Percentiles rank a stretch among this genome's conserved stretches.
These are phyloP conservation scores for Leptodirus hochenwartii DNA, from an alignment of 2,888 invertebrate genomes.

Conservation along the genomic window DNA sequence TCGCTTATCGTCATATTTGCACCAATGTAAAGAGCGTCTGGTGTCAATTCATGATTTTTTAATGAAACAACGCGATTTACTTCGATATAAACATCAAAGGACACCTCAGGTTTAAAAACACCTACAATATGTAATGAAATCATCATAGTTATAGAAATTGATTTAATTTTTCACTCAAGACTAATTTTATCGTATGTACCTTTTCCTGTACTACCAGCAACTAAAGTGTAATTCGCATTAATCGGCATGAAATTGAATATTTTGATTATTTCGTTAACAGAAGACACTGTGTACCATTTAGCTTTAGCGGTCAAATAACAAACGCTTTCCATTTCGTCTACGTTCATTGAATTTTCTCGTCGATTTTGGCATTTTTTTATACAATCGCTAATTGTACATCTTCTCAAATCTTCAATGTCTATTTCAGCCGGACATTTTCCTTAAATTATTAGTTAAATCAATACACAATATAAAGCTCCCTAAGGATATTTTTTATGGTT, in stretches of 20 bases:
- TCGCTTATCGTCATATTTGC: slow-evolving; percentile 39
- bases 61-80: slow-evolving; percentile 39
- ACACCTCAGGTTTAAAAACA: not conserved
- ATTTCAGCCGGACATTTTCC: too few relatives aligned
- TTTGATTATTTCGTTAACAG: slow-evolving; percentile 35
- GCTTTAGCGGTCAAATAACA: too few relatives aligned
- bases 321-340: too few relatives aligned
- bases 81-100: slow-evolving; percentile 39
- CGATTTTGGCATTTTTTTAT: too few relatives aligned
- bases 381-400: too few relatives aligned
- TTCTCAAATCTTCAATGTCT: slow-evolving; percentile 29
- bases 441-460: too few relatives aligned
- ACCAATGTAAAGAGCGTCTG: slow-evolving; percentile 35
- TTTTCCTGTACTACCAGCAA: slow-evolving; percentile 59
- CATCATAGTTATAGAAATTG: slow-evolving; percentile 3
- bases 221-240: slow-evolving; percentile 35
- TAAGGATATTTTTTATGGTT: too few relatives aligned
- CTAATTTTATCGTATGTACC: too few relatives aligned
- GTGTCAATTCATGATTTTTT: slow-evolving; percentile 25
- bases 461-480: too few relatives aligned
- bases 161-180: too few relatives aligned
- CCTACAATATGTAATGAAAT: not conserved
- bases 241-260: slow-evolving; percentile 29
- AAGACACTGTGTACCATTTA: slow-evolving; percentile 39
- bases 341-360: too few relatives aligned